Evolutionary conservation across 2,888 invertebrate species (phyloP).

Genomic region (Nephrotoma flavescens): DNA sequence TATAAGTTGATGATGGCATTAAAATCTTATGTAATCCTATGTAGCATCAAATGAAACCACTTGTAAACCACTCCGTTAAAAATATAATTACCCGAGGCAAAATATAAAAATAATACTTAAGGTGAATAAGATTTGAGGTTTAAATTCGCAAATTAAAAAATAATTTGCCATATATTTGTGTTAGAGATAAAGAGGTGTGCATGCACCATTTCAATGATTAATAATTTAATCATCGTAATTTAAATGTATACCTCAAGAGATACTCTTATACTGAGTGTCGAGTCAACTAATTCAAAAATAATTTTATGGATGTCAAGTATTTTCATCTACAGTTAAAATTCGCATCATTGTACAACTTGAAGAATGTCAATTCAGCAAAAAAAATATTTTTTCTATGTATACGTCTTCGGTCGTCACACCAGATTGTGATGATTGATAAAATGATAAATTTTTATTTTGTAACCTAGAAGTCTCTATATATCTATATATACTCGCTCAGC

Average conservation of each 20-base stretch:
- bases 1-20: no score
- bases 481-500: neutral
- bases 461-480: neutral
- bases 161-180: neutral
- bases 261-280: no score
- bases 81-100: neutral
- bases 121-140: neutral
- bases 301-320: neutral
- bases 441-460: neutral
- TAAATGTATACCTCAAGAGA: no score
- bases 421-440: neutral
- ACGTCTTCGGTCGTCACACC: neutral
- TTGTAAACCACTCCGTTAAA: neutral
- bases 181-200: neutral
- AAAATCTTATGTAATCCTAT: no score
- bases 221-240: neutral
- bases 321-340: neutral
- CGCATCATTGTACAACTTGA: neutral
- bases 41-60: neutral
- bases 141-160: neutral
- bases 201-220: no score
- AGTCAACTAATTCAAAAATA: neutral
- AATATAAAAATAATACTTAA: neutral
- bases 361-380: neutral
- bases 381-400: neutral